phyloP scores from a whole-genome alignment of 2,113 vertebrate species.

The Crotophaga sulcirostris region DNA sequence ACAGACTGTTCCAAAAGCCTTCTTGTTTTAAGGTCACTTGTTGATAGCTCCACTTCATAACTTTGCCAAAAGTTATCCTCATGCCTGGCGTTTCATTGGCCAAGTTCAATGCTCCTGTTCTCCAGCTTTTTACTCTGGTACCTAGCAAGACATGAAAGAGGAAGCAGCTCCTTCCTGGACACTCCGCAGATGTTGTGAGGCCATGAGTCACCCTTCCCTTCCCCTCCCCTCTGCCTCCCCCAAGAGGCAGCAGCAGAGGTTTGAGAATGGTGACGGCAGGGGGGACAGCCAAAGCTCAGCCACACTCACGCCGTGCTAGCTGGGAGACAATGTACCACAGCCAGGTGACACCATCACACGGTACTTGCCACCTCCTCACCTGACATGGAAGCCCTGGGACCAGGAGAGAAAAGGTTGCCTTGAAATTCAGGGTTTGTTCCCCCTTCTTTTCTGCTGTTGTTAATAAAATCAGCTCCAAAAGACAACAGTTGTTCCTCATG shows the following conservation, averaged over 20 bases:
- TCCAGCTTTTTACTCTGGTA: not conserved
- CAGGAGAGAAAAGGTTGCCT: not conserved
- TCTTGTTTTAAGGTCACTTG: not conserved
- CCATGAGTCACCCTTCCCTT: accelerated
- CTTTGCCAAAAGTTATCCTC: not conserved
- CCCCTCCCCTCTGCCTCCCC: not conserved
- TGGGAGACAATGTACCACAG: accelerated
- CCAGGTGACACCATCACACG: accelerated
- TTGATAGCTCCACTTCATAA: not conserved
- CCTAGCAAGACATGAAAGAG: not conserved
- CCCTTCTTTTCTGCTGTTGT: not conserved
- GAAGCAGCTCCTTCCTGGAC: not conserved
- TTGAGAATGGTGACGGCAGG: accelerated
- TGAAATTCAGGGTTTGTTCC: accelerated
- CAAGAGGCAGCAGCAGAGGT: accelerated
- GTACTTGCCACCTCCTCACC: not conserved
- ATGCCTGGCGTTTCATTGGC: accelerated
- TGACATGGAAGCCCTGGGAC: not conserved
- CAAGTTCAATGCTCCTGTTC: not conserved
- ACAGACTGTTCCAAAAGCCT: not conserved
- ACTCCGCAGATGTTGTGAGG: accelerated
- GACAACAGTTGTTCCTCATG: not conserved
- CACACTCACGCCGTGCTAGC: accelerated
- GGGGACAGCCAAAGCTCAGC: accelerated
- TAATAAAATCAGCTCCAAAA: not conserved